phyloP scores from a whole-genome alignment of 2,888 invertebrate genomes.

The Ophonus ardosiacus region DNA sequence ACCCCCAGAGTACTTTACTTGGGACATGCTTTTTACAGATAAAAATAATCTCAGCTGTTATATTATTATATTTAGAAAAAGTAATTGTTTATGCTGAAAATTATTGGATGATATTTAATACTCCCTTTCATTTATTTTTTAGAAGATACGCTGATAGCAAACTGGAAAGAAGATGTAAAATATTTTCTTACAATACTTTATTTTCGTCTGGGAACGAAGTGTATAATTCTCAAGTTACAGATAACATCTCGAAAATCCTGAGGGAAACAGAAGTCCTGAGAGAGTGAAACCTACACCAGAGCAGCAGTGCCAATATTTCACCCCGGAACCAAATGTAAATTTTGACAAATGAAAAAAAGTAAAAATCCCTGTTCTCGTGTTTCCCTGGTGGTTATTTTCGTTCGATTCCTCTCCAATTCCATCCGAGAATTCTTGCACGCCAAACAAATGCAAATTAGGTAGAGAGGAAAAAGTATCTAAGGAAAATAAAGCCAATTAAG shows the following conservation, averaged over 20 bases:
- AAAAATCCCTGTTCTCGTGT: constrained; percentile 28
- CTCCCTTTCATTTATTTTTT: too few species aligned
- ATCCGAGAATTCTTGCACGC: not conserved
- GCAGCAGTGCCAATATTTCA: constrained; percentile 34
- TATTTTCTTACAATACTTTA: constrained; percentile 8
- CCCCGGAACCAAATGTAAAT: constrained; percentile 28
- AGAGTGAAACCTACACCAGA: constrained; percentile 37
- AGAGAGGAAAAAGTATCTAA: not conserved
- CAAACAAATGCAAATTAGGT: constrained; percentile 2
- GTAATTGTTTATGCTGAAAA: too few species aligned
- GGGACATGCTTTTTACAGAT: too few species aligned
- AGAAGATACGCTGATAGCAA: too few species aligned
- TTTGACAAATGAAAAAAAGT: constrained; percentile 52
- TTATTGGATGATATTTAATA: too few species aligned
- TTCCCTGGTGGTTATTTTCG: constrained; percentile 41
- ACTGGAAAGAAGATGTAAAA: not conserved
- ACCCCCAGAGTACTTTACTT: too few species aligned
- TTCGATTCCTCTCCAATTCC: constrained; percentile 28
- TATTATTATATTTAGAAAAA: too few species aligned
- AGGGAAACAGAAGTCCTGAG: constrained; percentile 14
- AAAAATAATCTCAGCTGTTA: too few species aligned
- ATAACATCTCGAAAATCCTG: constrained; percentile 38
- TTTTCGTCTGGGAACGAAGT: constrained; percentile 23
- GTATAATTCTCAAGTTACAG: constrained; percentile 45
- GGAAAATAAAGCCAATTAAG: not conserved